Evolutionary conservation across 1,140 invertebrate species (phyloP).

Genomic region (Cydia pomonella): DNA sequence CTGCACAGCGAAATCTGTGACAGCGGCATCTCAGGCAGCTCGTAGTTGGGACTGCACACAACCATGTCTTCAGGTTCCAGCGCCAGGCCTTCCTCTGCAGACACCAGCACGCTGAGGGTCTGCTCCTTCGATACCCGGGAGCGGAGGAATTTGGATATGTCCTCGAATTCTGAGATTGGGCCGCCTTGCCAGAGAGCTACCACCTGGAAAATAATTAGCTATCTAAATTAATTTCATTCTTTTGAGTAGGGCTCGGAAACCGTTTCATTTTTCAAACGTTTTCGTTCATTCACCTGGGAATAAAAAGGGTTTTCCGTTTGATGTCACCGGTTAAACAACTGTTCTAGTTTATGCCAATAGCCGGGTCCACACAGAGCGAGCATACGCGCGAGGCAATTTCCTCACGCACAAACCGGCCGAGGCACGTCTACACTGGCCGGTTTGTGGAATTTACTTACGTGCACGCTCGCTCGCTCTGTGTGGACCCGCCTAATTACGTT

Average conservation of each 20-base stretch:
- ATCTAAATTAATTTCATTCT: background rate
- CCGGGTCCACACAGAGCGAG: too few relatives aligned
- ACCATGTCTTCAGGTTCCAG: conserved; percentile 65
- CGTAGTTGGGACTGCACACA: conserved; percentile 56
- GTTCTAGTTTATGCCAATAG: too few relatives aligned
- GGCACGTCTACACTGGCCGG: too few relatives aligned
- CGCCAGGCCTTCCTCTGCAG: conserved; percentile 59
- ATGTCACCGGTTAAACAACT: too few relatives aligned
- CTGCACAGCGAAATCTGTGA: conserved; percentile 64
- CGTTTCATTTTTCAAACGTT: too few relatives aligned
- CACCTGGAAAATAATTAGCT: conserved; percentile 50
- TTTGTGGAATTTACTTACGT: too few relatives aligned
- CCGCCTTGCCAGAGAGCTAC: conserved; percentile 70
- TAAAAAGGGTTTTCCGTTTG: too few relatives aligned
- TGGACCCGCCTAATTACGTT: too few relatives aligned
- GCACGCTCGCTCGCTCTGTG: too few relatives aligned
- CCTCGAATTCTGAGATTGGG: conserved; percentile 53
- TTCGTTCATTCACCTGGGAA: too few relatives aligned
- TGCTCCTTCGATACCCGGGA: conserved; percentile 50
- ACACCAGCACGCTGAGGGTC: conserved; percentile 56
- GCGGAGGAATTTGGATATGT: conserved; percentile 57
- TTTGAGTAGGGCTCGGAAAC: background rate
- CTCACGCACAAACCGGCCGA: too few relatives aligned
- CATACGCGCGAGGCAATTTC: too few relatives aligned
- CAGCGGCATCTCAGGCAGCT: conserved; percentile 64